Evolutionary conservation across 2,797 vertebrate species (phyloP).

Genomic region (Sebastes vulpes): DNA sequence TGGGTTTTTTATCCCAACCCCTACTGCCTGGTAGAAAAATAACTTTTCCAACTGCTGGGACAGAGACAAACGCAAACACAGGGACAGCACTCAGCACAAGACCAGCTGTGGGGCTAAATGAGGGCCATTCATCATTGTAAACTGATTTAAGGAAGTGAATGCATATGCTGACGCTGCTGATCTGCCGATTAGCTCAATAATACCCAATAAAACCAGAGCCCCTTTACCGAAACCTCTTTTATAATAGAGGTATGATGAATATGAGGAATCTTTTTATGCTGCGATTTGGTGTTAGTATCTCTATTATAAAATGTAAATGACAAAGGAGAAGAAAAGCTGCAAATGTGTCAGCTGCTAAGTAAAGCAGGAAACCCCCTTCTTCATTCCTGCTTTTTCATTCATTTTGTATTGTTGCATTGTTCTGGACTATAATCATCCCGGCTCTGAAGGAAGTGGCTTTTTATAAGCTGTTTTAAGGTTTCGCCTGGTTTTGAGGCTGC

Average conservation of each 20-base stretch:
- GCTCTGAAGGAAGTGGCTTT: constrained; percentile 77
- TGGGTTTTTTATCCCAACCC: background rate
- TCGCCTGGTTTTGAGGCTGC: constrained; percentile 72
- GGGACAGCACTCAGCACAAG: constrained; percentile 47
- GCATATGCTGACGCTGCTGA: constrained; percentile 73
- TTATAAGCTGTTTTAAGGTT: constrained; percentile 80
- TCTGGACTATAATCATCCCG: constrained; percentile 64
- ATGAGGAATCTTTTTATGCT: constrained; percentile 5
- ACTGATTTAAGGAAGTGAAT: constrained; percentile 76
- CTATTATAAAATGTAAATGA: constrained; percentile 29
- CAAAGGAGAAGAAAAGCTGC: background rate
- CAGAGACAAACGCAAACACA: constrained; percentile 36
- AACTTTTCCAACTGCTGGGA: constrained; percentile 21
- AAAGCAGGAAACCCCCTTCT: constrained; percentile 10
- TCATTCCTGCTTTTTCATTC: constrained; percentile 42
- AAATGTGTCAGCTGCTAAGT: constrained; percentile 47
- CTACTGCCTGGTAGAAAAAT: constrained; percentile 22
- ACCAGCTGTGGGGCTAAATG: constrained; percentile 75
- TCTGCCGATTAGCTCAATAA: constrained; percentile 72
- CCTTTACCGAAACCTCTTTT: constrained; percentile 19
- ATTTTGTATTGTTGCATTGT: constrained; percentile 70
- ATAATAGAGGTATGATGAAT: constrained; percentile 23
- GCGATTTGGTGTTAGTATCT: background rate
- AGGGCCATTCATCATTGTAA: constrained; percentile 80
- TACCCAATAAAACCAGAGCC: constrained; percentile 30